These are phyloP conservation scores for Gallinago solitaria DNA, from an alignment of 2,797 vertebrate genomes.

Conservation along the genomic window DNA sequence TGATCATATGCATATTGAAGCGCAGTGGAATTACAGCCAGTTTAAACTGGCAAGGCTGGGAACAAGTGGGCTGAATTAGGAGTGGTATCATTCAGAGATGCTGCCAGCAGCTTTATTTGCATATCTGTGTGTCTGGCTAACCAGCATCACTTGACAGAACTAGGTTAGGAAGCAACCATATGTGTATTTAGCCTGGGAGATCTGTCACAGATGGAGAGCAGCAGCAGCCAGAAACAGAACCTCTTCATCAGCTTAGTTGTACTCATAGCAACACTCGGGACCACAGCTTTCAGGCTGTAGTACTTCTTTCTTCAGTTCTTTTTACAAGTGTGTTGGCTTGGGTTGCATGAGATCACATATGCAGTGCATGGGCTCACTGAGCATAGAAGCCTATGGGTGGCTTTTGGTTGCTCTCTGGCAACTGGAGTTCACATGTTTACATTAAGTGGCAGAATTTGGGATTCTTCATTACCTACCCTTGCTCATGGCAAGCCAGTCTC, in stretches of 20 bases:
- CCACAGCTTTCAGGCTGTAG: not conserved
- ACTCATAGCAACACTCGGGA: not conserved
- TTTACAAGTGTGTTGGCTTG: not conserved
- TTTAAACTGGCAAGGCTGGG: not conserved
- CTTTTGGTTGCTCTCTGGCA: not conserved
- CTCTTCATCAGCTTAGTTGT: not conserved
- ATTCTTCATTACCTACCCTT: not conserved
- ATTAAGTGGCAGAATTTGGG: not conserved
- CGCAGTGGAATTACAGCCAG: not conserved
- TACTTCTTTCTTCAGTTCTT: not conserved
- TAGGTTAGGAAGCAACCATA: constrained; percentile 51
- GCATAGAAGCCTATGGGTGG: not conserved
- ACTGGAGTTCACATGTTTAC: not conserved
- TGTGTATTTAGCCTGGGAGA: constrained; percentile 53
- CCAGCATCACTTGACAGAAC: constrained; percentile 51
- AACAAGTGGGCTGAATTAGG: not conserved
- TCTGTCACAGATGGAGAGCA: constrained; percentile 46
- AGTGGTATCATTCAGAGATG: not conserved
- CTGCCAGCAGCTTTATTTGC: constrained; percentile 39
- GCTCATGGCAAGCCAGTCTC: accelerated
- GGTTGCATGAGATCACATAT: not conserved
- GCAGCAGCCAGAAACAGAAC: constrained; percentile 30
- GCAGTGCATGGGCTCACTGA: not conserved
- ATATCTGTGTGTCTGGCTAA: constrained; percentile 18
- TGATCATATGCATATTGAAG: not conserved